Percentiles rank a stretch among this genome's conserved stretches.
These are phyloP conservation scores for Tuberolachnus salignus DNA, from an alignment of 2,888 invertebrate species.

Conservation along the genomic window DNA sequence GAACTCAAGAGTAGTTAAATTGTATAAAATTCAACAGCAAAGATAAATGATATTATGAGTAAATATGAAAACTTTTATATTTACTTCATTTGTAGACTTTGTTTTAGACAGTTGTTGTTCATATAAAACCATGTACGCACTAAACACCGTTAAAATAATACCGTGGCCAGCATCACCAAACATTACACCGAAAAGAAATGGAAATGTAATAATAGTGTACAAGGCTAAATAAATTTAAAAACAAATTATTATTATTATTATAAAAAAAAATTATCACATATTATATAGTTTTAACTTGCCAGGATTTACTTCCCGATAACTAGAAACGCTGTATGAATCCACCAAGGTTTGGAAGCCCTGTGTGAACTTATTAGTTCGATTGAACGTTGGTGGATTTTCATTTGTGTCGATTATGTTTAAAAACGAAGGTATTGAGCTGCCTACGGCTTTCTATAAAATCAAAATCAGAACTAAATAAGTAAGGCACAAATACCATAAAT, in stretches of 20 bases:
- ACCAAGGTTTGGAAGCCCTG: slow-evolving; percentile 90
- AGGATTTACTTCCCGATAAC: slow-evolving; percentile 91
- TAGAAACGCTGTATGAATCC: slow-evolving; percentile 90
- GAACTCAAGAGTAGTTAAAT: not conserved
- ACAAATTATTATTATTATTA: not conserved
- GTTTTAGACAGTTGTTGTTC: slow-evolving; percentile 68
- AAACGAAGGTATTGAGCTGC: slow-evolving; percentile 90
- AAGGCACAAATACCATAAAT: too few species aligned
- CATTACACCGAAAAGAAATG: slow-evolving; percentile 80
- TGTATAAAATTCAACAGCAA: not conserved
- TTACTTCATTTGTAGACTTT: slow-evolving; percentile 65
- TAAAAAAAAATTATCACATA: not conserved
- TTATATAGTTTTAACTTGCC: slow-evolving; percentile 64
- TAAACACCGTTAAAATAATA: slow-evolving; percentile 71
- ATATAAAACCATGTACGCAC: slow-evolving; percentile 69
- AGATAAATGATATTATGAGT: not conserved
- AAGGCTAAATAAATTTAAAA: slow-evolving; percentile 66
- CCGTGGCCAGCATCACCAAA: slow-evolving; percentile 80
- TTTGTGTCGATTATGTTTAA: slow-evolving; percentile 83
- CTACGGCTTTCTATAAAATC: slow-evolving; percentile 69
- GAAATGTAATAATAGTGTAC: slow-evolving; percentile 77
- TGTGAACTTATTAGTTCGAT: slow-evolving; percentile 91
- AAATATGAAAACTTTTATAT: not conserved
- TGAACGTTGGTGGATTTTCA: slow-evolving; percentile 88
- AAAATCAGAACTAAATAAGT: slow-evolving; percentile 5